Base-by-base conservation (phyloP, 2,797 vertebrate genomes). In the Clamator glandarius region DNA sequence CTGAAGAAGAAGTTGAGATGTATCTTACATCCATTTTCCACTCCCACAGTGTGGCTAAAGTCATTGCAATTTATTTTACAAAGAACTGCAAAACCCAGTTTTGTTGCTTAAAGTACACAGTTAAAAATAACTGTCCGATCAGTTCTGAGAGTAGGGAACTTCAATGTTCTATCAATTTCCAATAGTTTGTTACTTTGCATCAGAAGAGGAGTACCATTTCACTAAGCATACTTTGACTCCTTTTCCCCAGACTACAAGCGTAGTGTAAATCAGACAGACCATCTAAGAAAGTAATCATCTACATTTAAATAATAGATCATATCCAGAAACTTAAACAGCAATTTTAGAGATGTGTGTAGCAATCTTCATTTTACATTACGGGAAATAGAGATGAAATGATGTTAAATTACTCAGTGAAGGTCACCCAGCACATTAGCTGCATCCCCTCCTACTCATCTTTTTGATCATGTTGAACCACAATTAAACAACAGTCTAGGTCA, bases 41-140 rank as follows among this genome's bases (percentile, higher is more conserved):
- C n/a, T 76, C 42, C 59, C 78, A 67, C 26, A 73, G 50, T 29
- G 16, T 89, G 62, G 93, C 87, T 92, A 92, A 85, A 83, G 25
- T 94, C 44, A 66, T 41, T 93, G 31, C 64, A 70, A 93, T 87
- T 86, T 91, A 95, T 95, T 95, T 92, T 51, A 72, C 25, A 95
- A 68, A 77, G 51, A 88, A 73, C 74, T 44, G 39, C 41, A 88
- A 90, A 69, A 68, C 24, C 44, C 23, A 78, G 55, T 92, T 97
- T 96, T 86, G 35, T 42, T 55, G 9, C 91, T 91, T 92, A 51
- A 93, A 67, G 54, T n/a, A 35, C 29, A 66, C 80, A 91, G 87
- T 96, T 86, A 92, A 90, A 83, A 85, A 77, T 23, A 95, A 82
- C 54, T 33, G 42, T 89, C 94, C 50, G 74, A 70, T 88, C n/a